phyloP scores from a whole-genome alignment of 2,797 vertebrate species.

The Threskiornis aethiopicus region DNA sequence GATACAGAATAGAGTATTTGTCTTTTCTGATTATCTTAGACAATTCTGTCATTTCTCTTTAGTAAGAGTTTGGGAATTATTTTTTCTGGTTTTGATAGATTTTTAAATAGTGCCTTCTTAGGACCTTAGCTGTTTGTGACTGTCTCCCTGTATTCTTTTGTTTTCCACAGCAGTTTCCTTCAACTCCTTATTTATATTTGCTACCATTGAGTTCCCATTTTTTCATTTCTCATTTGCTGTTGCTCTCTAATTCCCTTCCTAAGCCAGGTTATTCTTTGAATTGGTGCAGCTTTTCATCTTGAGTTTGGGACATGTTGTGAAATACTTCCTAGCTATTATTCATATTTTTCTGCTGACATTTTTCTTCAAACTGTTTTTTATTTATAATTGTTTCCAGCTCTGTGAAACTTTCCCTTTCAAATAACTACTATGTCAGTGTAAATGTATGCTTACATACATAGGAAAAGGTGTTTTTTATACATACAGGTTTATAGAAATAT shows the following conservation, averaged over 20 bases:
- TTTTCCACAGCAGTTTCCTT: neutral
- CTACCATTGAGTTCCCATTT: neutral
- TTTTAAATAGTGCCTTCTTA: neutral
- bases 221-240: neutral
- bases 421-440: neutral
- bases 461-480: fast-evolving
- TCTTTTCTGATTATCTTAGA: neutral
- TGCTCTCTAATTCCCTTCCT: neutral
- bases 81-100: neutral
- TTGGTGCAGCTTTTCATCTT: neutral
- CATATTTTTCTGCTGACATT: neutral
- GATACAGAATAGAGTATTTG: neutral
- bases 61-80: neutral
- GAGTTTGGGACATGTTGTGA: neutral
- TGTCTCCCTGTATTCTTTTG: neutral
- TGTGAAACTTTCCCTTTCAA: neutral
- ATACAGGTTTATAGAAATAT: neutral
- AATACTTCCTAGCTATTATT: neutral
- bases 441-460: neutral
- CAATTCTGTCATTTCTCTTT: neutral
- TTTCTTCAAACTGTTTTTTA: neutral
- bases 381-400: neutral
- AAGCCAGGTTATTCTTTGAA: neutral
- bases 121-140: neutral
- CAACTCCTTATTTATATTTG: neutral